Percentiles rank a stretch among this genome's conserved stretches.
Evolutionary conservation across 2,113 vertebrate species (phyloP).

Genomic region (Seriola rivoliana): DNA sequence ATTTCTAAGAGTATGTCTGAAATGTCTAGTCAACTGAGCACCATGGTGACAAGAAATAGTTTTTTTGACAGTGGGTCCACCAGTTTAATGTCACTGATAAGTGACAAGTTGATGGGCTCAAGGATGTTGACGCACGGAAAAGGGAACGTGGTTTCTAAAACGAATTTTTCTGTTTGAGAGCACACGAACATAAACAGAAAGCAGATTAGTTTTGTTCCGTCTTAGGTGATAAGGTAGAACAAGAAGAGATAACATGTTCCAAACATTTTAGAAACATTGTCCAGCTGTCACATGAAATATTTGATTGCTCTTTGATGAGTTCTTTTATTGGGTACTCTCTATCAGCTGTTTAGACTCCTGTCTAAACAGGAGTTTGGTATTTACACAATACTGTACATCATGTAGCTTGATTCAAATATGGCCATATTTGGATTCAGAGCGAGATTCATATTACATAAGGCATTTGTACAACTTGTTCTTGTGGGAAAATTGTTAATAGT

Average conservation of each 20-base stretch:
- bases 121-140: neutral
- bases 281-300: slow-evolving; percentile 27
- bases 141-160: slow-evolving; percentile 12
- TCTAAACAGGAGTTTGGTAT: neutral
- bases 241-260: slow-evolving; percentile 35
- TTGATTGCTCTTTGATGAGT: slow-evolving; percentile 25
- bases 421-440: slow-evolving; percentile 58
- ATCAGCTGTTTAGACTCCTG: slow-evolving; percentile 45
- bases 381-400: slow-evolving; percentile 29
- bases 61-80: slow-evolving; percentile 36
- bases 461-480: slow-evolving; percentile 33
- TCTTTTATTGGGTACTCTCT: slow-evolving; percentile 12
- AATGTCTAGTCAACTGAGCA: slow-evolving; percentile 32
- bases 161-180: slow-evolving; percentile 21
- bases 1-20: slow-evolving; percentile 4
- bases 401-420: slow-evolving; percentile 1
- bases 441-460: slow-evolving; percentile 39
- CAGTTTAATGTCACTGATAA: slow-evolving; percentile 34
- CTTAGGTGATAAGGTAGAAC: slow-evolving; percentile 18
- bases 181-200: neutral
- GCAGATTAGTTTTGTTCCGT: slow-evolving; percentile 3
- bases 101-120: slow-evolving; percentile 6
- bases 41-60: slow-evolving; percentile 29
- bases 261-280: slow-evolving; percentile 45
- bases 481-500: slow-evolving; percentile 58